Conservation (phyloP, 2,113 vertebrate genomes). For the Phalacrocorax carbo region DNA sequence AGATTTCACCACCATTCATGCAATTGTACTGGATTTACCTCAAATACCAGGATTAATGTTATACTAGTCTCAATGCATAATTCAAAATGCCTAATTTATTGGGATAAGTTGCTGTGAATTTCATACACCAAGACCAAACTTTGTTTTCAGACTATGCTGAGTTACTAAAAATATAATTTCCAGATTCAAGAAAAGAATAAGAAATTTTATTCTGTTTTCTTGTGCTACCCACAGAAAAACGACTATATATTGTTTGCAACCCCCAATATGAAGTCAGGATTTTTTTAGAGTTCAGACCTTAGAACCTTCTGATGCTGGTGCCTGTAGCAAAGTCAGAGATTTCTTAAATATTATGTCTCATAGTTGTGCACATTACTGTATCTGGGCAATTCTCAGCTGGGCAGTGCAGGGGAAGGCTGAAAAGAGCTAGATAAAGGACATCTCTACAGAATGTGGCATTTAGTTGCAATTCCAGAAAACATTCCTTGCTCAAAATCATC, state of each 20-base stretch:
- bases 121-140: neutral
- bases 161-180: neutral
- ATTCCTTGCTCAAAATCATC: neutral
- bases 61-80: neutral
- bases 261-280: neutral
- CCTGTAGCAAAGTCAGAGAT: conserved; percentile 20
- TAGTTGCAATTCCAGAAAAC: conserved; percentile 24
- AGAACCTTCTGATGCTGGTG: neutral
- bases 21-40: neutral
- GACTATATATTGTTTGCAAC: neutral
- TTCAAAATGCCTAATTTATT: neutral
- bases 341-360: conserved; percentile 22
- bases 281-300: neutral
- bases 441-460: neutral
- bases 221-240: neutral
- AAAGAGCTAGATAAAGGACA: neutral
- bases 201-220: neutral
- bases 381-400: neutral
- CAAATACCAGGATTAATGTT: neutral
- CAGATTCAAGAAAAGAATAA: neutral
- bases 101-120: neutral
- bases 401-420: neutral
- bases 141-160: neutral
- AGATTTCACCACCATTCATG: neutral
- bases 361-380: neutral